Evolutionary conservation across 2,888 invertebrate genomes (phyloP).

Genomic region (Eueremaeus valkanovi): DNA sequence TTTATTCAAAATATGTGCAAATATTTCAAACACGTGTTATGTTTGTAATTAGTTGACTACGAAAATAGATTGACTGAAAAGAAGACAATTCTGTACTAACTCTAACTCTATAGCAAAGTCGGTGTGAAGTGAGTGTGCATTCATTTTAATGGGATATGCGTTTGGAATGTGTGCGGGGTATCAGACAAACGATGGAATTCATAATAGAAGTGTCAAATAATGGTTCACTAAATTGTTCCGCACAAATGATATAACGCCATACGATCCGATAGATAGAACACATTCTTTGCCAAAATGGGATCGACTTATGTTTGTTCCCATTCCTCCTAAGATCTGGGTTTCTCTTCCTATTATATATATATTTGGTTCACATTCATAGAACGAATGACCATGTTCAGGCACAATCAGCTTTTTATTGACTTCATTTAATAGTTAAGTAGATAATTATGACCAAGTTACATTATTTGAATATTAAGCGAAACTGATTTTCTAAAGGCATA

Average conservation of each 20-base stretch:
- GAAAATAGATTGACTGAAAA: background rate
- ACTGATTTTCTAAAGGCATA: no score
- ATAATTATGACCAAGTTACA: no score
- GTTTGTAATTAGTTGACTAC: background rate
- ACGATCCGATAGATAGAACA: background rate
- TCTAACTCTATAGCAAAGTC: no score
- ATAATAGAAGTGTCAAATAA: slow-evolving; percentile 24
- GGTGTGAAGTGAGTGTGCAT: background rate
- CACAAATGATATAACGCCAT: background rate
- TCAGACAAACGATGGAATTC: slow-evolving; percentile 16
- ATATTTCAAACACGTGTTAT: slow-evolving; percentile 6
- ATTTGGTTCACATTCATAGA: no score
- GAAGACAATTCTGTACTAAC: background rate
- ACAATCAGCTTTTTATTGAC: no score
- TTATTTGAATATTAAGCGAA: no score
- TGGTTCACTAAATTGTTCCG: background rate
- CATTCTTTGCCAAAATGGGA: background rate
- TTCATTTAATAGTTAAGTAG: no score
- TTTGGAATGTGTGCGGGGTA: slow-evolving; percentile 8
- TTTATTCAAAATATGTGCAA: background rate
- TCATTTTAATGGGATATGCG: background rate
- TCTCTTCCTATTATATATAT: no score
- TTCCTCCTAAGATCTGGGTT: no score
- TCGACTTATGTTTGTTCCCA: no score
- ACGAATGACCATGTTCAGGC: no score